Evolutionary conservation across 2,797 vertebrate species (phyloP), one percentile per base, ranked within the genome.

Genomic region (Pantherophis alleghaniensis): DNA sequence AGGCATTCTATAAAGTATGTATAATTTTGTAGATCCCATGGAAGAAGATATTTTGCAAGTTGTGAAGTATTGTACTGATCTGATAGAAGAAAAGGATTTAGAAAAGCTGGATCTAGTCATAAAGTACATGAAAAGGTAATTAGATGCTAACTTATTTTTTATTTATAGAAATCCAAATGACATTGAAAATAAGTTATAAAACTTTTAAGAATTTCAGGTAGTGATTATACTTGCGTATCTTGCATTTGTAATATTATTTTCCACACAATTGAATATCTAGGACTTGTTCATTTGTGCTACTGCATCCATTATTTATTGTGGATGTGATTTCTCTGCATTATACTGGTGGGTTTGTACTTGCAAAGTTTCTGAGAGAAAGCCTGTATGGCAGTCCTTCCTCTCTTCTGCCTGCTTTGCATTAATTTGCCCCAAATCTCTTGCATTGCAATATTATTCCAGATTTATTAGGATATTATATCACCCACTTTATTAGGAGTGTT

Each of bases 41-140:
- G 99, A 99, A 97, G 99, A 99, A 98, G 99, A 99, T 96, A 99
- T 99, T 96, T 97, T 99, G 79, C 99, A 99, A 97, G 99, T 99
- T 96, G 99, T 99, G 90, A 99, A 98, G 96, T 99, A 99, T 92
- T 99, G 99, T 98, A 99, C 99, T 95, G 99, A 99, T 95, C 98
- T 99, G 93, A 99, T 99, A 95, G 99, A 99, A 94, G 99, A 99
- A 96, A 99, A 99, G 96, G 99, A 99, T 95, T 97, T 99, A 97
- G 99, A 99, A 96, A 99, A 98, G 97, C 96, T 99, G 96, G 98
- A 99, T 97, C 98, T 99, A 93, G 98, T 99, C 92, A 99, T 99
- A 96, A 99, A 99, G 95, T 99, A 99, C 96, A 99, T 99, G 99
- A 99, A 99, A 98, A 98, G 98, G 98, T 98, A 97, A 47, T 47